Evolutionary conservation across 1,140 invertebrate species (phyloP), one percentile per base, ranked within the genome.

Genomic region (Papilio xuthus): DNA sequence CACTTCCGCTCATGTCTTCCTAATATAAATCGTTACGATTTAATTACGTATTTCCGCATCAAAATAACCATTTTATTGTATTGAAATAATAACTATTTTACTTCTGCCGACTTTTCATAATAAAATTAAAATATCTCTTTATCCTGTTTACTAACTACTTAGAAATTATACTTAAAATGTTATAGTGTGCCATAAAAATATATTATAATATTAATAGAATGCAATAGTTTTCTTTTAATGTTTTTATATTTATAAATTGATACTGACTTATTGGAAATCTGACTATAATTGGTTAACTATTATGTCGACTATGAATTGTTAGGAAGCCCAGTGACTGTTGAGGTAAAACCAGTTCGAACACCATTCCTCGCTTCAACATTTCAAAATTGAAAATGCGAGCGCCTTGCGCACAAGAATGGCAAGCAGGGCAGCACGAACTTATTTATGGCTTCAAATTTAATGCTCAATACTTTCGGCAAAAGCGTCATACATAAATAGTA

Each of bases 1-100:
- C 4, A 28, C 60, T 67, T 67, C 60, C 60, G 60, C 26, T 67
- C 10, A 32, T 15, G 12, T 67, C 26, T 28, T 67, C 60, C 26
- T 67, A 67, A 67, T 67, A 67, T 28, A 28, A 67, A 28, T 67
- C 12, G 60, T 67, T 15, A 28, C 32, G n/a, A 67, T 67, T 67
- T 32, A 67, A 32, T 67, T 67, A 67, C 26, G 26, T 1, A 67
- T 28, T 67, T 67, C 60, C 60, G 12, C 60, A 13, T 67, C 60
- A 32, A 67, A 28, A 15, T 28, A 67, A 32, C 12, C 60, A 26
- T 67, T 32, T 32, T 6, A 63, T 28, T 63, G 26, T 28, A 13
- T 32, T 28, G 12, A 15, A 63, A 63, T 15, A 12, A 63, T 13
- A 28, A n/a, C 6, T 63, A 20, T 56, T 20, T 23, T 23, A n/a